phyloP scores from a whole-genome alignment of 92 coral and sea anemone genomes.

The Anthopleura xanthogrammica region DNA sequence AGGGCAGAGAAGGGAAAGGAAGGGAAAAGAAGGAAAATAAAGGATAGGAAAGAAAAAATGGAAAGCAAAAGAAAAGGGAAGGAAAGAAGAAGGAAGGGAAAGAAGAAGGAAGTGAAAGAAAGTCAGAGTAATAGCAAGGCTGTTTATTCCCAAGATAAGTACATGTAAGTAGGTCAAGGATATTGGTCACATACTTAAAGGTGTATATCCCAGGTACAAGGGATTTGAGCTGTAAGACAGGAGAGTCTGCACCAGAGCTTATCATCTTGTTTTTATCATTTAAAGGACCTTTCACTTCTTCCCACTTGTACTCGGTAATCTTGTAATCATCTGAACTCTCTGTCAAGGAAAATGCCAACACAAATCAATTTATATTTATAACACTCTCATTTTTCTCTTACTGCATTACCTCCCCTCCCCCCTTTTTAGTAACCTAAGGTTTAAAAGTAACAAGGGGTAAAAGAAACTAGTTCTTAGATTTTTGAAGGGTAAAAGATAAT shows the following conservation, averaged over 20 bases:
- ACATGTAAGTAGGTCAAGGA: too few species aligned
- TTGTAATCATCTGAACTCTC: constrained; percentile 98
- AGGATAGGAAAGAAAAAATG: not conserved
- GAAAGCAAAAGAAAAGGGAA: not conserved
- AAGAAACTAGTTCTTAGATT: too few species aligned
- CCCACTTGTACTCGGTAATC: constrained; percentile 94
- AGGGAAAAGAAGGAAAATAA: not conserved
- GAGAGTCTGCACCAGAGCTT: constrained; percentile 87
- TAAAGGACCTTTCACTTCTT: constrained; percentile 93
- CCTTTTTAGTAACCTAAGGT: too few species aligned
- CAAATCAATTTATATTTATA: not conserved
- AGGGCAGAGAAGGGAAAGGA: not conserved
- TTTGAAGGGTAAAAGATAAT: too few species aligned
- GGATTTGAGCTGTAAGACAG: constrained; percentile 96
- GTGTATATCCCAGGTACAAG: constrained; percentile 96
- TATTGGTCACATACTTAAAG: constrained; percentile 67
- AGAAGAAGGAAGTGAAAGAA: not conserved
- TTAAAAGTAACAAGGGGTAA: too few species aligned
- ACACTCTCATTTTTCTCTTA: too few species aligned
- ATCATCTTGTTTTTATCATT: constrained; percentile 90
- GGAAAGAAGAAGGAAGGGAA: not conserved
- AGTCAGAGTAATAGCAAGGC: not conserved
- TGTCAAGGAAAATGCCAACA: constrained; percentile 20
- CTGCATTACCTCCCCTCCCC: not conserved
- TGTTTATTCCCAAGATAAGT: not conserved